phyloP scores from a whole-genome alignment of 2,113 vertebrate species.

The Microtus pennsylvanicus region DNA sequence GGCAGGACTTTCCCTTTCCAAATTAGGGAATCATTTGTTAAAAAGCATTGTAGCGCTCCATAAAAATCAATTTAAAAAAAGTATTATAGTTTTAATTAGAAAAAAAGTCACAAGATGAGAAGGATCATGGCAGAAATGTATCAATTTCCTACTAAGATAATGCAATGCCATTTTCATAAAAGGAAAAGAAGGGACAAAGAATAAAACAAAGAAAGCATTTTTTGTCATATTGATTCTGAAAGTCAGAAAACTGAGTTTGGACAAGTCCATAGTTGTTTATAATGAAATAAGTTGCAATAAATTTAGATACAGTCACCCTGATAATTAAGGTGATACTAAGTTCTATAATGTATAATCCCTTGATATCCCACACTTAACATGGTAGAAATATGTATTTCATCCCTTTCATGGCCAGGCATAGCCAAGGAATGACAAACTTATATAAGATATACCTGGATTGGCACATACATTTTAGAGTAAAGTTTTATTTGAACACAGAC shows the following conservation, averaged over 20 bases:
- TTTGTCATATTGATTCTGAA: neutral
- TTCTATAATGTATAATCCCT: neutral
- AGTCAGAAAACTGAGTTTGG: neutral
- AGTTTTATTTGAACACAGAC: neutral
- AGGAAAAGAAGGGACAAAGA: neutral
- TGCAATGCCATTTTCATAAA: neutral
- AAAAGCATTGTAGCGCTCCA: neutral
- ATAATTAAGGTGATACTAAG: neutral
- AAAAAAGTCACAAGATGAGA: conserved; percentile 24
- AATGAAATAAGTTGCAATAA: neutral
- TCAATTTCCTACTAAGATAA: neutral
- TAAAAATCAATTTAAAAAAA: no score
- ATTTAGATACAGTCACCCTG: neutral
- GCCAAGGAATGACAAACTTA: neutral
- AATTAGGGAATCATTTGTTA: conserved; percentile 49
- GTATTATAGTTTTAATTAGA: neutral
- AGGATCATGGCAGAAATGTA: neutral
- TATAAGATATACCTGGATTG: neutral
- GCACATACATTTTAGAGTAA: neutral
- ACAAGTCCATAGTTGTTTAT: neutral
- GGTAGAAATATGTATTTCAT: neutral
- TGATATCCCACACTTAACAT: neutral
- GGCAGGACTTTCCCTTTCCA: conserved; percentile 25
- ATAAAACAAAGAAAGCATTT: neutral
- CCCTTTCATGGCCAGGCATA: neutral